These are phyloP conservation scores for Macroglossus sobrinus DNA, from an alignment of 2,113 vertebrate species.

Conservation along the genomic window DNA sequence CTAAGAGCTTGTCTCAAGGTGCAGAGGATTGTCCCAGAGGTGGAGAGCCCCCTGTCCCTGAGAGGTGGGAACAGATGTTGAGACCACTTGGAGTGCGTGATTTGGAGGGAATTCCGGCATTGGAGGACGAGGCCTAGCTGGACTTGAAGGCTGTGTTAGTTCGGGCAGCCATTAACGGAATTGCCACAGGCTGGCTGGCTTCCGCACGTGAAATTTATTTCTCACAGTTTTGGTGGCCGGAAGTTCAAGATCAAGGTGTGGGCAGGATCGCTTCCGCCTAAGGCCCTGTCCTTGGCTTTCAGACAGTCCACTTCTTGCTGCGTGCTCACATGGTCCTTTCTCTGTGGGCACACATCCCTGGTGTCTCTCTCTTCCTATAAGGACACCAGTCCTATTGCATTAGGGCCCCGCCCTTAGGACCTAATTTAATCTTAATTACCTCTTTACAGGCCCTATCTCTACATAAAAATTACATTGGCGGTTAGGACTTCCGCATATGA, in stretches of 20 bases:
- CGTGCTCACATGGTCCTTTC: not conserved
- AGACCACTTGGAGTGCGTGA: not conserved
- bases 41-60: not conserved
- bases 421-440: too few species aligned
- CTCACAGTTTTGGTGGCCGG: not conserved
- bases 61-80: not conserved
- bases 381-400: not conserved
- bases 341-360: not conserved
- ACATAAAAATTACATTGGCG: too few species aligned
- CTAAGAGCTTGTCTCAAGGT: not conserved
- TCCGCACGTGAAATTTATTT: too few species aligned
- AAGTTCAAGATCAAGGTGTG: not conserved
- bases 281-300: not conserved
- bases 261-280: not conserved
- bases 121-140: not conserved
- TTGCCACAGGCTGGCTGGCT: too few species aligned
- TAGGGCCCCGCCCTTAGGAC: not conserved
- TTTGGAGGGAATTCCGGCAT: too few species aligned
- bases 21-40: not conserved
- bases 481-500: too few species aligned
- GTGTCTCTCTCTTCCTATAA: not conserved
- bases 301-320: too few species aligned
- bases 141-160: too few species aligned
- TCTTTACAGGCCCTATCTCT: too few species aligned
- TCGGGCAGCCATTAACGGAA: too few species aligned